Evolutionary conservation across 2,888 invertebrate genomes (phyloP), one percentile per base, ranked within the genome.

Genomic region (Fissipunctia ypsillon): DNA sequence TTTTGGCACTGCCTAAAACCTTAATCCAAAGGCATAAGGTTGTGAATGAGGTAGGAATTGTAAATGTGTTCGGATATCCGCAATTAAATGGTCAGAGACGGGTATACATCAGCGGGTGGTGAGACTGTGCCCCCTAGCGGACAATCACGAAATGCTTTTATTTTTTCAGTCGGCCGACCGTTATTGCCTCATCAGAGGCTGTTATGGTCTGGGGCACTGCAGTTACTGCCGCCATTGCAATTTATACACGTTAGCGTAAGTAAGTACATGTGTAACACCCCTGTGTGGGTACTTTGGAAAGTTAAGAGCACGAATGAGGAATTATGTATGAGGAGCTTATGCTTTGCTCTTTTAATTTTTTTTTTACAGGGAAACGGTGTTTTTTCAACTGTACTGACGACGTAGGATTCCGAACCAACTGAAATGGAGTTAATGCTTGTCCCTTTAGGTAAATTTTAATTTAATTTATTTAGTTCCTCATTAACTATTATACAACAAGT

Each of bases 141-240:
- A 93, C 94, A 94, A 95, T 95, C 94, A 93, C 93, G 90, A 93
- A 95, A 95, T 92, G 94, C 95, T 95, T 95, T 95, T 95, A 95
- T 95, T 94, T 94, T 94, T 94, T 93, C 93, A 90, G 89, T 83
- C 85, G 88, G 89, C 85, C 87, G 84, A 85, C 86, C 90, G 87
- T 93, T 95, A 95, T 94, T 92, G 94, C 94, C 93, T 94, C 94
- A 93, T 95, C 94, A 94, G 91, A 84, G 90, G 85, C 87, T 88
- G 91, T 92, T 92, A 91, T 91, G 90, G 90, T 81, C 87, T 84
- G 79, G 82, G 87, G 88, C 80, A 85, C 86, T 88, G 88, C 89
- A 87, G 89, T 90, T 88, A 88, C 88, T 81, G 83, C 84, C 87
- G 84, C 84, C 82, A 80, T 73, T 79, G 84, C 81, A 84, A 88